These are phyloP conservation scores for Oreochromis grahami DNA, from an alignment of 2,797 vertebrate genomes.

Conservation along the genomic window DNA sequence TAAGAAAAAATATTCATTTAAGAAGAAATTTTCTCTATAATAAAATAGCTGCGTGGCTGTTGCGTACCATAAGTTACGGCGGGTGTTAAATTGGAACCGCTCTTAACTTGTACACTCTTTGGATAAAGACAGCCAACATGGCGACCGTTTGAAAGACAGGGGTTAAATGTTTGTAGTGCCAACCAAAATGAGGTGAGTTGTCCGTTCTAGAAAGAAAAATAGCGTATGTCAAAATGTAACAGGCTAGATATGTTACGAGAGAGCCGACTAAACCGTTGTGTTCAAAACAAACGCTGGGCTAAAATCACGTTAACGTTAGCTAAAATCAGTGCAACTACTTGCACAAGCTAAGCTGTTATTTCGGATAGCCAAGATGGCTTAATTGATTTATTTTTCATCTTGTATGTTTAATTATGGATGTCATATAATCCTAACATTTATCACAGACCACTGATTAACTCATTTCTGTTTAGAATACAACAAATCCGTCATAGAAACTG, in stretches of 20 bases:
- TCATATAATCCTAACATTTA: neutral
- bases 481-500: neutral
- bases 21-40: fast-evolving
- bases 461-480: neutral
- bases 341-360: neutral
- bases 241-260: fast-evolving
- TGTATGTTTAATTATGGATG: neutral
- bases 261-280: neutral
- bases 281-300: neutral
- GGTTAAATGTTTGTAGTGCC: neutral
- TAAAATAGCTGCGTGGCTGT: neutral
- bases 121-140: conserved; percentile 29
- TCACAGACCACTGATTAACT: neutral
- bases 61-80: fast-evolving
- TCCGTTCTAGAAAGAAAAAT: neutral
- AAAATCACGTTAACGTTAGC: neutral
- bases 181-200: conserved; percentile 57
- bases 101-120: conserved; percentile 6
- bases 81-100: neutral
- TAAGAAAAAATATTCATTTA: neutral
- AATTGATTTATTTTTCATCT: neutral
- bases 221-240: neutral
- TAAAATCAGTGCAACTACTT: neutral
- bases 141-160: neutral
- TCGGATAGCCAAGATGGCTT: neutral